Conservation (phyloP, 2,888 invertebrate species). For the Caenorhabditis sinica region DNA sequence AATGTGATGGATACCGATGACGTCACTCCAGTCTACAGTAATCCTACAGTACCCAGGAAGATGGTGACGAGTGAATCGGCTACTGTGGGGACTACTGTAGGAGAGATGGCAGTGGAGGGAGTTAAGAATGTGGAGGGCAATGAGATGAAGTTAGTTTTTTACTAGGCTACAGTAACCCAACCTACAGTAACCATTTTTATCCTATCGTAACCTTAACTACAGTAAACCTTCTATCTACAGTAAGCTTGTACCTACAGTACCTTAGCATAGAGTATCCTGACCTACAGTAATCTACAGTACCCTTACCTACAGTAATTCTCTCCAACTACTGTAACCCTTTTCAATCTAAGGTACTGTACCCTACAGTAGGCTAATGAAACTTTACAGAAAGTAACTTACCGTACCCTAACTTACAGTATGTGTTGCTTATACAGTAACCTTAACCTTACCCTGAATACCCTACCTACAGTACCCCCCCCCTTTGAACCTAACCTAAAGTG, state of each 20-base stretch:
- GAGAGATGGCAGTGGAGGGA: slow-evolving; percentile 56
- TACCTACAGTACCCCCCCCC: not conserved
- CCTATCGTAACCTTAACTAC: not conserved
- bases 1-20: slow-evolving; percentile 71
- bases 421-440: no score
- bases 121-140: not conserved
- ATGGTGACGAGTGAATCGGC: slow-evolving; percentile 55
- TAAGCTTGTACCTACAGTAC: no score
- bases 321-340: not conserved
- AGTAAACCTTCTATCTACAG: not conserved
- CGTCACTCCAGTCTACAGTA: slow-evolving; percentile 61
- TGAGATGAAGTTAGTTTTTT: slow-evolving; percentile 62
- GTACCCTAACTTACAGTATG: no score
- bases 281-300: not conserved
- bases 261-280: no score
- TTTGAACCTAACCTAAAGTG: not conserved
- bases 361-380: no score
- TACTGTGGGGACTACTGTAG: slow-evolving; percentile 59
- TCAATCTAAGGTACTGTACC: no score
- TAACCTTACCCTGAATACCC: not conserved
- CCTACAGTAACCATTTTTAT: not conserved
- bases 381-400: no score
- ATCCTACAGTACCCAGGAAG: slow-evolving; percentile 49
- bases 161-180: not conserved
- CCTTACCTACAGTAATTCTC: not conserved